A percentile compares a stretch with the other conserved stretches of the same genome.
phyloP scores from a whole-genome alignment of 2,797 vertebrate species.

The Setipinna tenuifilis region DNA sequence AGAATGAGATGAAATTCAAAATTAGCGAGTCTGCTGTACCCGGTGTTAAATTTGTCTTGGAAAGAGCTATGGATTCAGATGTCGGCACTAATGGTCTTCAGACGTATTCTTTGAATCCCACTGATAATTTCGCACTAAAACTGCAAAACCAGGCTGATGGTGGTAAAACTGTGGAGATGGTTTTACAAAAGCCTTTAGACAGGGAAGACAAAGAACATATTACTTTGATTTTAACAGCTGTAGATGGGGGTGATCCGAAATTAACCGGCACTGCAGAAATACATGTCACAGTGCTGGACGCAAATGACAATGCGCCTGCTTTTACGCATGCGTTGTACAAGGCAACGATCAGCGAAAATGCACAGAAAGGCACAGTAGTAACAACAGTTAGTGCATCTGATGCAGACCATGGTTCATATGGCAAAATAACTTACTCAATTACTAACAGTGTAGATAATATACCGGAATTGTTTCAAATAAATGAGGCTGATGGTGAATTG shows the following conservation, averaged over 20 bases:
- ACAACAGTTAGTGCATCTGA: constrained; percentile 46
- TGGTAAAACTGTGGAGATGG: constrained; percentile 51
- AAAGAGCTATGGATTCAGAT: constrained; percentile 48
- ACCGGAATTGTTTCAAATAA: constrained; percentile 41
- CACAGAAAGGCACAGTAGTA: constrained; percentile 34
- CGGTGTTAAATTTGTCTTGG: constrained; percentile 41
- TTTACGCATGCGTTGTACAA: constrained; percentile 50
- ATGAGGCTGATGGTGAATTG: constrained; percentile 68
- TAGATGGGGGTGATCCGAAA: constrained; percentile 51
- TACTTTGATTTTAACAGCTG: constrained; percentile 41
- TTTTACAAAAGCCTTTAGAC: constrained; percentile 51
- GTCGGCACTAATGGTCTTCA: constrained; percentile 47
- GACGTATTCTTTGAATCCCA: constrained; percentile 45
- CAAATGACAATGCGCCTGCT: constrained; percentile 56
- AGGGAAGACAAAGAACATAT: constrained; percentile 43
- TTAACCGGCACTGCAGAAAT: constrained; percentile 48
- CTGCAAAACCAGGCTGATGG: constrained; percentile 43
- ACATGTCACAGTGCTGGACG: constrained; percentile 49
- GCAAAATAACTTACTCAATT: constrained; percentile 42
- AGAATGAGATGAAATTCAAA: constrained; percentile 35
- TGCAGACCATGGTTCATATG: constrained; percentile 47
- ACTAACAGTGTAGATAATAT: constrained; percentile 33
- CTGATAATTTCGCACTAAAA: constrained; percentile 51
- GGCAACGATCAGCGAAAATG: constrained; percentile 43
- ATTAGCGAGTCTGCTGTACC: constrained; percentile 39